These are phyloP conservation scores for Lanius ludovicianus DNA, from an alignment of 2,113 vertebrate species.

Conservation along the genomic window DNA sequence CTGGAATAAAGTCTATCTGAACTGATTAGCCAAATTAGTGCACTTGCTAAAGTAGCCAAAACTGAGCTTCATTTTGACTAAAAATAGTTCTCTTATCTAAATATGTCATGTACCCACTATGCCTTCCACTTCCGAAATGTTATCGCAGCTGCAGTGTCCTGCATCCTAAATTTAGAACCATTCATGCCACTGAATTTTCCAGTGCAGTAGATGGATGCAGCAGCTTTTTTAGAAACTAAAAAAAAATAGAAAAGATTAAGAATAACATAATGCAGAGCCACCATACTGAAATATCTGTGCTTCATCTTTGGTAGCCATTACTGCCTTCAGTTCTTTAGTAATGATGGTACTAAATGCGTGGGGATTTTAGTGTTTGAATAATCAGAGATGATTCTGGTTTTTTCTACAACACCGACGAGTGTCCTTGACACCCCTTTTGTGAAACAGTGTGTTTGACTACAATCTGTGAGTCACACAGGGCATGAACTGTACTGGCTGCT, in stretches of 20 bases:
- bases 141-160: constrained; percentile 47
- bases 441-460: neutral
- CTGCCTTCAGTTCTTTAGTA: neutral
- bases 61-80: neutral
- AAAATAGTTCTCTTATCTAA: constrained; percentile 64
- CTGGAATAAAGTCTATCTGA: neutral
- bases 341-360: neutral
- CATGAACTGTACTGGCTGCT: neutral
- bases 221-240: neutral
- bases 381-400: neutral
- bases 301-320: neutral
- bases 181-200: constrained; percentile 48
- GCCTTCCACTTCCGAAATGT: constrained; percentile 55
- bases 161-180: constrained; percentile 59
- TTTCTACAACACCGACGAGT: neutral
- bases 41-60: constrained; percentile 15
- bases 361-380: neutral
- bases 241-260: neutral
- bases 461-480: neutral
- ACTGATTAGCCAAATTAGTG: neutral
- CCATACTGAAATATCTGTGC: neutral
- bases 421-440: neutral
- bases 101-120: constrained; percentile 31
- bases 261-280: neutral
- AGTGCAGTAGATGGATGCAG: neutral